Percentiles rank a stretch among this genome's conserved stretches.
These are phyloP conservation scores for Abramis brama DNA, from an alignment of 2,113 vertebrate genomes.

Conservation along the genomic window DNA sequence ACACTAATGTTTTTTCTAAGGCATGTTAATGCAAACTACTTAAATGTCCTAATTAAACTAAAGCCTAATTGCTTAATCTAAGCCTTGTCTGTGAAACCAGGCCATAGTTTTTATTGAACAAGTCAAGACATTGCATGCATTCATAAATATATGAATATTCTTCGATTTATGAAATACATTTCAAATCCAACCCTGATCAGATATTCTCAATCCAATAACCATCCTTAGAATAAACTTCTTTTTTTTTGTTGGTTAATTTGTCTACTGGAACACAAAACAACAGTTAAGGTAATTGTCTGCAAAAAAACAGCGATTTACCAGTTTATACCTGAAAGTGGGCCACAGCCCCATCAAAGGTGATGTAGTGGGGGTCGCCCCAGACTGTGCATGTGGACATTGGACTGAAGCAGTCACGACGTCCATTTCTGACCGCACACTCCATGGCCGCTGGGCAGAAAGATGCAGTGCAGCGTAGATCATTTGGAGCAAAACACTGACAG, in stretches of 20 bases:
- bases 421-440: conserved; percentile 64
- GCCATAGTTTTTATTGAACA: background rate
- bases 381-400: conserved; percentile 57
- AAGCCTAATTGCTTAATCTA: no score
- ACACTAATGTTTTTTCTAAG: no score
- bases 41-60: no score
- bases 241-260: no score
- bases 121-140: background rate
- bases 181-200: background rate
- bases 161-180: background rate
- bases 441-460: conserved; percentile 57
- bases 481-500: conserved; percentile 65
- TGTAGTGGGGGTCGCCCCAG: conserved; percentile 77
- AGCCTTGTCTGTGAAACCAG: no score
- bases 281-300: background rate
- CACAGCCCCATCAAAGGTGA: conserved; percentile 77
- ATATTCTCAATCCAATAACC: background rate
- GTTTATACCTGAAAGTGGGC: conserved; percentile 60
- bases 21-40: no score
- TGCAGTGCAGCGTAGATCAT: conserved; percentile 61
- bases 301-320: background rate
- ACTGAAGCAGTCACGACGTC: conserved; percentile 59
- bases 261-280: background rate
- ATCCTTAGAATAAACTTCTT: background rate
- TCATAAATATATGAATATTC: background rate